These are phyloP conservation scores for Dysmachus trigonus DNA, from an alignment of 2,888 invertebrate genomes.

Conservation along the genomic window DNA sequence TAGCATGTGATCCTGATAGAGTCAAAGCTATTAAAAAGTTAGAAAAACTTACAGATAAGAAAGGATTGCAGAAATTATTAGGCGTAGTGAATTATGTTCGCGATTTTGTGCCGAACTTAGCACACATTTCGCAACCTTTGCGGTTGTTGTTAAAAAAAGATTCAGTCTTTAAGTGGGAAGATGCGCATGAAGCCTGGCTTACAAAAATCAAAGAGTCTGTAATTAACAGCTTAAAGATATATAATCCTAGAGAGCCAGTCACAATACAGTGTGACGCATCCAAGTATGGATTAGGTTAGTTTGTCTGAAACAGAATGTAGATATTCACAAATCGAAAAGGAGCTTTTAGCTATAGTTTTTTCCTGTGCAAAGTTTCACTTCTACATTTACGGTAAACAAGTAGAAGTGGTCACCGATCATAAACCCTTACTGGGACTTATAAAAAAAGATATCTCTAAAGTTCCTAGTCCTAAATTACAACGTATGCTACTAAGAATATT, in stretches of 20 bases:
- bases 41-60: slow-evolving; percentile 48
- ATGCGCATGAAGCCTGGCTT: slow-evolving; percentile 44
- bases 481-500: slow-evolving; percentile 51
- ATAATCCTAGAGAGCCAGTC: no score
- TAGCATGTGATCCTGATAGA: background rate
- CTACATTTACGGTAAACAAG: slow-evolving; percentile 51
- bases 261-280: no score
- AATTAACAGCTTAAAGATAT: no score
- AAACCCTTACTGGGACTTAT: slow-evolving; percentile 47
- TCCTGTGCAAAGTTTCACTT: slow-evolving; percentile 51
- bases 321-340: slow-evolving; percentile 48
- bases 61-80: slow-evolving; percentile 49
- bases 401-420: slow-evolving; percentile 46
- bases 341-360: slow-evolving; percentile 50
- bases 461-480: slow-evolving; percentile 50
- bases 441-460: slow-evolving; percentile 48
- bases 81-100: slow-evolving; percentile 51
- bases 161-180: slow-evolving; percentile 47
- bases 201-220: slow-evolving; percentile 40
- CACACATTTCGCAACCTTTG: background rate
- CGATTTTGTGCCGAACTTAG: background rate
- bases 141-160: slow-evolving; percentile 51
- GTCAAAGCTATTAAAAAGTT: slow-evolving; percentile 44
- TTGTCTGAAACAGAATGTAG: slow-evolving; percentile 46
- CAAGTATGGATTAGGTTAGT: background rate